Conservation (phyloP, 1,140 invertebrate genomes). For the Neodiprion virginianus region DNA sequence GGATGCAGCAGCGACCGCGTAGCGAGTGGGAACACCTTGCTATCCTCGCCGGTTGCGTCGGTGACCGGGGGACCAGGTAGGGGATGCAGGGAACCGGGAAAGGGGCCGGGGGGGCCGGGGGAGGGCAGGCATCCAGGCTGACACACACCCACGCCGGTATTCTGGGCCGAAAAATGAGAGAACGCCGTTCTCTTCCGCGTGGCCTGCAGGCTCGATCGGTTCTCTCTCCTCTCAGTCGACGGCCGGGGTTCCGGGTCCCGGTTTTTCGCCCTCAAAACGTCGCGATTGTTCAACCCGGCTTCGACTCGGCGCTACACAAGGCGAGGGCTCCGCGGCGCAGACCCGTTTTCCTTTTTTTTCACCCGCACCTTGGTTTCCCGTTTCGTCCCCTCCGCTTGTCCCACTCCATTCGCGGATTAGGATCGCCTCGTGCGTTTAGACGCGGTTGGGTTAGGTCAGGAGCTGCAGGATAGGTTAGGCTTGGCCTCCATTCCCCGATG, state of each 20-base stretch:
- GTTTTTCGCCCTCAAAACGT: conserved; percentile 47
- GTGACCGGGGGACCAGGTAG: no score
- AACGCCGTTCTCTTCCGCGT: conserved; percentile 50
- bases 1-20: not conserved
- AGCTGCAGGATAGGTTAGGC: no score
- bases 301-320: conserved; percentile 9
- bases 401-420: not conserved
- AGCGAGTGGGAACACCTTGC: conserved; percentile 1
- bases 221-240: not conserved
- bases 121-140: conserved; percentile 17
- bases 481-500: no score
- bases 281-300: conserved; percentile 39
- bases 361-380: conserved; percentile 13
- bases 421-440: no score
- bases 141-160: conserved; percentile 49
- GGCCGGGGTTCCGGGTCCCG: conserved; percentile 37
- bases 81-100: not conserved
- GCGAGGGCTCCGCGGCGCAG: conserved; percentile 30
- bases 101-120: conserved; percentile 11
- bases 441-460: no score
- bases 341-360: conserved; percentile 35
- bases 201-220: conserved; percentile 29
- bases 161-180: conserved; percentile 52
- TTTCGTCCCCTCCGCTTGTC: conserved; percentile 14
- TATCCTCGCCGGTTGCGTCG: not conserved